Conservation (phyloP, 64 coral and sea anemone genomes). For the Acropora tenuis region DNA sequence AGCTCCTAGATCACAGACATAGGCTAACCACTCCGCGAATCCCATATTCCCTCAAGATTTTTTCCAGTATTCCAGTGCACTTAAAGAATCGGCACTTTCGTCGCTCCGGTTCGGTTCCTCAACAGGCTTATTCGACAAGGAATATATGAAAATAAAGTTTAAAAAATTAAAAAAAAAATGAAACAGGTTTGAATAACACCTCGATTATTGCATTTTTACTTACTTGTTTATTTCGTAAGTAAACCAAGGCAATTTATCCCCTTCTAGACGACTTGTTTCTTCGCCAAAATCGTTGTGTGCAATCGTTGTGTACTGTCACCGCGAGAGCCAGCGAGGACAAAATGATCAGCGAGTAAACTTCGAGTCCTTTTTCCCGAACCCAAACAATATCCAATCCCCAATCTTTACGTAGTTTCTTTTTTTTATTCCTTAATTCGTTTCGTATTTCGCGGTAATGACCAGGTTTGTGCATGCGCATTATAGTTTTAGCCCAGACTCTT, state of each 20-base stretch:
- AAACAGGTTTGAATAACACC: too few relatives aligned
- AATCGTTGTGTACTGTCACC: too few relatives aligned
- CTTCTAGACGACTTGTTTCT: not conserved
- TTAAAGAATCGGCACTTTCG: too few relatives aligned
- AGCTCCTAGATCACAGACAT: too few relatives aligned
- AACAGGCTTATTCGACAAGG: too few relatives aligned
- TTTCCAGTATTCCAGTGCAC: too few relatives aligned
- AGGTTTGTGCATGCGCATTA: not conserved
- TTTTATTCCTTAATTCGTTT: conserved; percentile 35
- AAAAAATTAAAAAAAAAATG: too few relatives aligned
- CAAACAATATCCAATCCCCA: not conserved
- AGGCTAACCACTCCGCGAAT: too few relatives aligned
- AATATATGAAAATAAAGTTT: too few relatives aligned
- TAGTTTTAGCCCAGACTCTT: not conserved
- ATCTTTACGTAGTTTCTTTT: conserved; percentile 35
- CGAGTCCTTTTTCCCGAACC: conserved; percentile 1
- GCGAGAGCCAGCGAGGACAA: not conserved
- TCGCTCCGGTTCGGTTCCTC: too few relatives aligned
- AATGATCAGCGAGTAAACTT: conserved; percentile 20
- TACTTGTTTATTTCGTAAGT: conserved; percentile 40
- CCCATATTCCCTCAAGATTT: too few relatives aligned
- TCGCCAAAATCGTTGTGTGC: not conserved
- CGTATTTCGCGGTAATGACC: conserved; percentile 24
- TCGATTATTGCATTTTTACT: not conserved
- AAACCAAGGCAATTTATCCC: not conserved